Base-by-base conservation (phyloP, 2,797 vertebrate species). In the Acrossocheilus wenchowensis region DNA sequence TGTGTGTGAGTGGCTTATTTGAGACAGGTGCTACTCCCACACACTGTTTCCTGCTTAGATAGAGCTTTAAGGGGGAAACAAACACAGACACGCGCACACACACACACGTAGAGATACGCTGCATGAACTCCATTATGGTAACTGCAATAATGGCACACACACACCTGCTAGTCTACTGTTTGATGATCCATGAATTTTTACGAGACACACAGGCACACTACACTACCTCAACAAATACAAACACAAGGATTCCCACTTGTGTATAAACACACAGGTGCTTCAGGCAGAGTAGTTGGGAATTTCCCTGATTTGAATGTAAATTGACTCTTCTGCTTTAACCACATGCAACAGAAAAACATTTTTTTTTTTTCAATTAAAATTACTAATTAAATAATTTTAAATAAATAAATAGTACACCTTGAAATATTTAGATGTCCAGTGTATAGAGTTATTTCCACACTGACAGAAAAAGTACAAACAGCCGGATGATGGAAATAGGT, bases 1-100 rank as follows among this genome's bases (percentile, higher is more conserved):
- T 64, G 68, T 86, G 41, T 54, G 39, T 52, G 82, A 12, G 89
- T 41, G 86, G 83, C 80, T 88, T 89, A 87, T 89, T 87, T 74
- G 14, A 87, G 88, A 86, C 95, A 96, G 95, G 95, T 96, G 95
- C 93, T 93, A 91, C 90, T 90, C 88, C 89, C 92, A 86, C 90
- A 94, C 94, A 93, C 91, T 92, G 94, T 93, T 95, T 95, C 95
- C 95, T 95, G 94, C 93, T 90, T 89, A 89, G 85, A 85, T 85
- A 74, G 87, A 92, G 83, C 90, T 90, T 82, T 39, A 75, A 84
- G 83, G 91, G 87, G 84, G 85, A 80, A 81, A 82, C 87, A 91
- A 68, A 93, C 34, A 86, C 17, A 85, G 36, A 36, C 50, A 45
- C 17, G 54, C 23, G 62, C 43, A 71, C 81, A 62, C 48, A 43